Conservation (phyloP, 2,113 vertebrate species). For the Spheniscus mendiculus region DNA sequence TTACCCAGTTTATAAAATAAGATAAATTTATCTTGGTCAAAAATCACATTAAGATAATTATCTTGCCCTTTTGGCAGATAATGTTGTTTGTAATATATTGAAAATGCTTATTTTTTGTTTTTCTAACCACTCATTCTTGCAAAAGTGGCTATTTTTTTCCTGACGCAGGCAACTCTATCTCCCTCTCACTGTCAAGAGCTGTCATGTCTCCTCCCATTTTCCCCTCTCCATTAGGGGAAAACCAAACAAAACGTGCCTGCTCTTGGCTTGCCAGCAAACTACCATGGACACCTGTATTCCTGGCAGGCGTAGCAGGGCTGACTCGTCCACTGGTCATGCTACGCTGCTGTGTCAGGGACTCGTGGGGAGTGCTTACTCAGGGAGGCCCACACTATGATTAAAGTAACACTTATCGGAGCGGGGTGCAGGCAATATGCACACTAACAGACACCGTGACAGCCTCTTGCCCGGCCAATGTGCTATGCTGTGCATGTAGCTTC, state of each 20-base stretch:
- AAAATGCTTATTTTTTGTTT: constrained; percentile 64
- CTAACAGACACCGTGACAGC: not conserved
- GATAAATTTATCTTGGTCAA: constrained; percentile 71
- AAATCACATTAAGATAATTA: constrained; percentile 73
- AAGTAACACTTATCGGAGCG: not conserved
- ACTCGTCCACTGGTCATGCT: fast-evolving
- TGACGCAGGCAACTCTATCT: not conserved
- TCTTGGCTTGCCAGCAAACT: not conserved
- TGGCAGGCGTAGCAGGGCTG: not conserved
- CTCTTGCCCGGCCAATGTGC: not conserved
- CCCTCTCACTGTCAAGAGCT: not conserved
- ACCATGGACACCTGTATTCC: not conserved
- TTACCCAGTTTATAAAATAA: constrained; percentile 64
- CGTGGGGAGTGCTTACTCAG: not conserved
- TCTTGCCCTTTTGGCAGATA: constrained; percentile 70
- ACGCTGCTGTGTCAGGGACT: not conserved
- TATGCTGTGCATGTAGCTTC: not conserved
- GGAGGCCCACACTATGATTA: not conserved
- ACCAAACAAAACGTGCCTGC: not conserved
- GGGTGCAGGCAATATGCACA: fast-evolving
- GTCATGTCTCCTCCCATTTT: not conserved
- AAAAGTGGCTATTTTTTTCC: not conserved
- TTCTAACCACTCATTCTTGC: constrained; percentile 18
- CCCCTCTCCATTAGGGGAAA: not conserved
- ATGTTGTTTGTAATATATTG: constrained; percentile 66